These are phyloP conservation scores for Dioctria linearis DNA, from an alignment of 2,888 invertebrate genomes.

Conservation along the genomic window DNA sequence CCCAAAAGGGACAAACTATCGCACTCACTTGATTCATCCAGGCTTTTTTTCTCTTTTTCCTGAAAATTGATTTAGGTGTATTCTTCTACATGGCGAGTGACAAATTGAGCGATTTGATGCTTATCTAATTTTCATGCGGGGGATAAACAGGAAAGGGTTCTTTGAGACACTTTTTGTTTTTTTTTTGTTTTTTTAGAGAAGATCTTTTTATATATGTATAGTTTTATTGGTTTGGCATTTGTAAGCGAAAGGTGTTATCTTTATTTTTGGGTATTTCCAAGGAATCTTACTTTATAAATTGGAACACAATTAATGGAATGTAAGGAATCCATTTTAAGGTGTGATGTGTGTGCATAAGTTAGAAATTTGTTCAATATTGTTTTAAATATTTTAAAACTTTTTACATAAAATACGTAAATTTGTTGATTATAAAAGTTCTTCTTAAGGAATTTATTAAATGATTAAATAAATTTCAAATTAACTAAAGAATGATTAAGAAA, in stretches of 20 bases:
- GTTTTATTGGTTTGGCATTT: constrained; percentile 11
- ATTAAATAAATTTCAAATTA: too few relatives aligned
- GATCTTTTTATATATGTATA: neutral
- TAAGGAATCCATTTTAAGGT: neutral
- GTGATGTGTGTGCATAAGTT: neutral
- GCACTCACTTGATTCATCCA: neutral
- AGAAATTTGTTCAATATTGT: too few relatives aligned
- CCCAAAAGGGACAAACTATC: neutral
- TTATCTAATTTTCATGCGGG: constrained; percentile 58
- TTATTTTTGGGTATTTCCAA: neutral
- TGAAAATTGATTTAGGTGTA: constrained; percentile 58
- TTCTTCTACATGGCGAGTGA: constrained; percentile 60
- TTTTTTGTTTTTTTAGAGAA: neutral
- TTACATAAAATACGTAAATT: too few relatives aligned
- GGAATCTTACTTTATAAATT: constrained; percentile 11
- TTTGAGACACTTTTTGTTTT: constrained; percentile 6
- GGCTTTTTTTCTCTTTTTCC: neutral
- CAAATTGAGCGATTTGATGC: constrained; percentile 62
- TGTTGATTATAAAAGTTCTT: too few relatives aligned
- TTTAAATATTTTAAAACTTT: too few relatives aligned
- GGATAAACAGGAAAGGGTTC: constrained; percentile 50
- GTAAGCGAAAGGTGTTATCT: constrained; percentile 39
- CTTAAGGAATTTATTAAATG: too few relatives aligned
- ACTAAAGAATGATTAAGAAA: too few relatives aligned
- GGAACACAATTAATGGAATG: neutral